Evolutionary conservation across 2,888 invertebrate species (phyloP), one percentile per base, ranked within the genome.

Genomic region (Pediacus dermestoides): DNA sequence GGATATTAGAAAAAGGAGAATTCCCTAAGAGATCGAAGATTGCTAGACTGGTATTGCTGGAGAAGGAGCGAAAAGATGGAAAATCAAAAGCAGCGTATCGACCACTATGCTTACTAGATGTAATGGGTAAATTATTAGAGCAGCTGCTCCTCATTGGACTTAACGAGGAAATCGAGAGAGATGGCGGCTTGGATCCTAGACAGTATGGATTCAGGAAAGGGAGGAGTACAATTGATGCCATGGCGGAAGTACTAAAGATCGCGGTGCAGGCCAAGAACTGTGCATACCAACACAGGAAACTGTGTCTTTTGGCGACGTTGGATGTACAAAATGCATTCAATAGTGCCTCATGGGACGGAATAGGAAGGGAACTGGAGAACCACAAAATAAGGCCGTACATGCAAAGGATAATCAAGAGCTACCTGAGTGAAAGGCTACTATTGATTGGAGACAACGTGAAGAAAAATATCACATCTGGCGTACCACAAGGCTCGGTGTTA

Each of bases 321-420:
- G 42, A 43, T 16, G 32, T 36, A 1, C 21, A 18, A 16, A 43
- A 43, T 15, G 43, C 42, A 1, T 45, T 45, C 12, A 36, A 36
- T 31, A 16, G 26, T 7, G 32, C 32, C 4, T 16, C 33, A 1
- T 42, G 39, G 42, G 9, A 18, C 8, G 26, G 25, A 7, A 43
- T 35, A 9, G 16, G 28, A 1, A 15, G 27, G 7, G 28, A 27
- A 15, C 6, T 38, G 23, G 10, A 14, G 10, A 13, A 31, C 4
- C 16, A n/a, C 2, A 8, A 9, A 7, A 30, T 30, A 11, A 15
- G 14, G n/a, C 6, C 15, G 4, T 44, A 41, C 23, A 22, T 41
- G 13, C 11, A 33, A 2, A 30, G 40, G 6, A 34, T 46, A 10
- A 34, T 48, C 3, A 37, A 30, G n/a, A 26, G 35, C 12, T 45